phyloP scores from a whole-genome alignment of 2,888 invertebrate genomes.

The Agrochola lota region DNA sequence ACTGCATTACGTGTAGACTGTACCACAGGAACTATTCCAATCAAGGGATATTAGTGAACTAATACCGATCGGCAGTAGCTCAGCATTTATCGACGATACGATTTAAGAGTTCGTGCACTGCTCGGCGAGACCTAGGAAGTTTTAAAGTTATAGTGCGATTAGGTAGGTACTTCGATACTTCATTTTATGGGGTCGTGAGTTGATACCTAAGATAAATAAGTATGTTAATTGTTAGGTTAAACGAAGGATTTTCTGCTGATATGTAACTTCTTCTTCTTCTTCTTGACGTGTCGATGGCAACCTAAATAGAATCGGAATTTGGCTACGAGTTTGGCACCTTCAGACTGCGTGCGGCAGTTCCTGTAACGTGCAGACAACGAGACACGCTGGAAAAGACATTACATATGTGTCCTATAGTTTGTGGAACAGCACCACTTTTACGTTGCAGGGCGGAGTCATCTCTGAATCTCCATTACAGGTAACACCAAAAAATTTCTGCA shows the following conservation, averaged over 20 bases:
- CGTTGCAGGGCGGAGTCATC: not conserved
- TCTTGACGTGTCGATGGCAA: not conserved
- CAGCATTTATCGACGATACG: conserved; percentile 19
- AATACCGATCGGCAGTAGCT: conserved; percentile 19
- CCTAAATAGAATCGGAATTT: not conserved
- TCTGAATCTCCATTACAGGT: no score
- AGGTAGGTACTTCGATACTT: not conserved
- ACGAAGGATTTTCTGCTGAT: not conserved
- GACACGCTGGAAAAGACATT: not conserved
- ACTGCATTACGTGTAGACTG: not conserved
- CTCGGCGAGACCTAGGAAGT: not conserved
- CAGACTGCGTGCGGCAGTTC: not conserved
- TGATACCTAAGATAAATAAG: not conserved
- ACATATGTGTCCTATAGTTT: not conserved
- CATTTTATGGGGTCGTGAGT: not conserved
- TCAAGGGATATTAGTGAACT: conserved; percentile 45
- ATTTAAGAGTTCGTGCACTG: conserved; percentile 34
- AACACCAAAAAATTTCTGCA: no score
- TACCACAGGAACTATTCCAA: conserved; percentile 32
- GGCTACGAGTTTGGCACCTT: not conserved
- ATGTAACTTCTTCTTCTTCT: not conserved
- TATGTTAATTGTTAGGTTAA: not conserved
- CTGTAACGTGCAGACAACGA: not conserved
- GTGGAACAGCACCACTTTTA: not conserved
- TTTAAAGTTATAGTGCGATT: conserved; percentile 6